Evolutionary conservation across 2,888 invertebrate species (phyloP).

Genomic region (Eudemis profundana): DNA sequence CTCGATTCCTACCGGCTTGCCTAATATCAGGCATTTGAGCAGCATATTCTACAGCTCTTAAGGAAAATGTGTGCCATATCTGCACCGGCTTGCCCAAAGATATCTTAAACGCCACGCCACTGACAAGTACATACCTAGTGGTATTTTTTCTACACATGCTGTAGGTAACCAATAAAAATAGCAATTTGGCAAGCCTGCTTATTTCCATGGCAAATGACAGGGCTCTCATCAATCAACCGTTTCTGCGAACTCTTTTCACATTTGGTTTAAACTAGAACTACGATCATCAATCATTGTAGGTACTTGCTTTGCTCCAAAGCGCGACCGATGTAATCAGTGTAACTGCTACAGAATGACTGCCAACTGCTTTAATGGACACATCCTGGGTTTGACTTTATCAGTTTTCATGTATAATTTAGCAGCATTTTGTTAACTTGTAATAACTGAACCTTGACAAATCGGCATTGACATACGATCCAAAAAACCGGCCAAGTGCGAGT

Average conservation of each 20-base stretch:
- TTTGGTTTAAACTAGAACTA: slow-evolving; percentile 31
- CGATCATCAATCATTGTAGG: slow-evolving; percentile 37
- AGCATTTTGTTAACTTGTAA: neutral
- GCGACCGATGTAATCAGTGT: slow-evolving; percentile 21
- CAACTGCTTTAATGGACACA: slow-evolving; percentile 20
- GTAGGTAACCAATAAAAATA: neutral
- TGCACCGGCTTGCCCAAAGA: too few species aligned
- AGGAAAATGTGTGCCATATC: too few species aligned
- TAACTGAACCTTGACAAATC: too few species aligned
- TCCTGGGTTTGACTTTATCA: slow-evolving; percentile 21
- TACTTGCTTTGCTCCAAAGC: slow-evolving; percentile 24
- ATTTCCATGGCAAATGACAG: slow-evolving; percentile 16
- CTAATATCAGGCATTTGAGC: too few species aligned
- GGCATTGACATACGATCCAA: too few species aligned
- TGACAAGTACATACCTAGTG: too few species aligned
- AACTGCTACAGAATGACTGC: slow-evolving; percentile 21
- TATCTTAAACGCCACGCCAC: too few species aligned
- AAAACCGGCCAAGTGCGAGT: too few species aligned
- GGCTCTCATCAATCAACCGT: slow-evolving; percentile 30
- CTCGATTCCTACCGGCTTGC: too few species aligned
- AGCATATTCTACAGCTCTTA: too few species aligned
- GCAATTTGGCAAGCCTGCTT: slow-evolving; percentile 17
- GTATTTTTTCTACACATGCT: too few species aligned
- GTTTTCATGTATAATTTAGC: neutral
- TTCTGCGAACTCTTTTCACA: slow-evolving; percentile 26